Evolutionary conservation across 2,888 invertebrate species (phyloP).

Genomic region (Penaeus monodon): DNA sequence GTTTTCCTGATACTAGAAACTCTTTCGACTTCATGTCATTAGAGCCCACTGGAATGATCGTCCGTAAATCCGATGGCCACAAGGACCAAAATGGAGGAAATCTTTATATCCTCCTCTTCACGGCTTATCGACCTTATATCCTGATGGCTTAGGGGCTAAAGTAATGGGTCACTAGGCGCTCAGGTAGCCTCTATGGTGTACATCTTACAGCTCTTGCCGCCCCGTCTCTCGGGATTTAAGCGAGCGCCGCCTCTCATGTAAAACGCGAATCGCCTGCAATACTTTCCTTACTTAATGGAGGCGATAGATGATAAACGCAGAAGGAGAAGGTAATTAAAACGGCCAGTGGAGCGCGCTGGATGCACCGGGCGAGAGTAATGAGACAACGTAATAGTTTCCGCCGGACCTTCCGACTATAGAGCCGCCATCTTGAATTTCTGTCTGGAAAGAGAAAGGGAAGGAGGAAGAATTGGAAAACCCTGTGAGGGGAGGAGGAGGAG

Average conservation of each 20-base stretch:
- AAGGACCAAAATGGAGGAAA: constrained; percentile 23
- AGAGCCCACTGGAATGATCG: constrained; percentile 1
- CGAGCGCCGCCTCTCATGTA: background rate
- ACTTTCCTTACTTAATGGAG: background rate
- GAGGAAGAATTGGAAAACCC: background rate
- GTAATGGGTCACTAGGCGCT: constrained; percentile 17
- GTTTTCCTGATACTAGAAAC: constrained; percentile 20
- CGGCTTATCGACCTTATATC: constrained; percentile 23
- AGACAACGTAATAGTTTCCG: constrained; percentile 33
- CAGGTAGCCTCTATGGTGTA: constrained; percentile 6
- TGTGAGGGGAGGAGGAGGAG: constrained; percentile 17
- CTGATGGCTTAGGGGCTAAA: constrained; percentile 15
- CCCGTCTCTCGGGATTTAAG: background rate
- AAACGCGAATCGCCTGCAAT: background rate
- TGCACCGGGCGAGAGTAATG: background rate
- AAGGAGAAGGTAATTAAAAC: constrained; percentile 5
- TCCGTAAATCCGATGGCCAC: constrained; percentile 21
- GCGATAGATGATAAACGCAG: background rate
- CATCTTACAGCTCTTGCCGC: background rate
- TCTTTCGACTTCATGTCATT: constrained; percentile 15
- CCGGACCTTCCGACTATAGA: background rate
- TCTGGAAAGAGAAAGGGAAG: background rate
- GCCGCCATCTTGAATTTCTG: constrained; percentile 32
- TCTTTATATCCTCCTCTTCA: constrained; percentile 23
- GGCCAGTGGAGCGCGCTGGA: constrained; percentile 5